Conservation (phyloP, 2,113 vertebrate species). For the Centrocercus urophasianus region DNA sequence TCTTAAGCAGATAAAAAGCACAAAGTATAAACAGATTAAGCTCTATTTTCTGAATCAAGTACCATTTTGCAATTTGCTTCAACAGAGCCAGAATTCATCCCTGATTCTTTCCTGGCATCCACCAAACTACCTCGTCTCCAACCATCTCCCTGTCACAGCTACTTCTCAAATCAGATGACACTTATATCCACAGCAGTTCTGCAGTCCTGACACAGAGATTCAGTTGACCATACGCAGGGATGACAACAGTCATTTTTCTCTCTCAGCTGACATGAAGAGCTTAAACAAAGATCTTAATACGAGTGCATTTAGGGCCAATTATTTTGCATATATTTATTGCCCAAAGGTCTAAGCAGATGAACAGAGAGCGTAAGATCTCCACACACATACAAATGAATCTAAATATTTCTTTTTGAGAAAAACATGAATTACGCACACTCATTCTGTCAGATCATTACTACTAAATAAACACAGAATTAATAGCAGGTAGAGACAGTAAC, state of each 20-base stretch:
- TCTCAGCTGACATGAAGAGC: not conserved
- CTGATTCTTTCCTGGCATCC: not conserved
- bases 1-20: not conserved
- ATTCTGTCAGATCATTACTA: not conserved
- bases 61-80: not conserved
- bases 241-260: not conserved
- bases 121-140: not conserved
- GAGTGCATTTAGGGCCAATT: not conserved
- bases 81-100: not conserved
- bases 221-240: not conserved
- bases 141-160: not conserved
- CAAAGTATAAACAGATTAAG: not conserved
- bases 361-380: not conserved
- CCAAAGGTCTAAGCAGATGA: not conserved
- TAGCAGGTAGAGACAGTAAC: not conserved
- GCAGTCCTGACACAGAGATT: not conserved
- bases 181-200: not conserved
- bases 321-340: not conserved
- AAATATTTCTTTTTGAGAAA: not conserved
- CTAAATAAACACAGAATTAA: not conserved
- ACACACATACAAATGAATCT: not conserved
- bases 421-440: not conserved
- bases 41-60: not conserved
- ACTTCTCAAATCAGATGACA: not conserved
- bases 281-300: not conserved